Percentiles rank a stretch among this genome's conserved stretches.
phyloP scores from a whole-genome alignment of 2,113 vertebrate species.

The Zosterops pallidus region DNA sequence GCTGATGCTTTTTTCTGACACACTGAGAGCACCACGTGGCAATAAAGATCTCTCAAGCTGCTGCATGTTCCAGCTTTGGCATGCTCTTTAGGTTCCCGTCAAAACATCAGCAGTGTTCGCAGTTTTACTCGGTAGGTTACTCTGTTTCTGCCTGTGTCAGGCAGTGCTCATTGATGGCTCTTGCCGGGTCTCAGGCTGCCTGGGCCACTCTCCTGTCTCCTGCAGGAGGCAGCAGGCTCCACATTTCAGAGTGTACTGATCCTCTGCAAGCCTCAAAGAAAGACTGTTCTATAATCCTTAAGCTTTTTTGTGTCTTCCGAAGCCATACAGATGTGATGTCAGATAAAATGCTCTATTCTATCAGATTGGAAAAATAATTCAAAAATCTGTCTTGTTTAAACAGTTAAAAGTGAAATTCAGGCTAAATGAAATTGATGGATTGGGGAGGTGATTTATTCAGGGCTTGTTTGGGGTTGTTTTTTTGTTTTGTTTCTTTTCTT shows the following conservation, averaged over 20 bases:
- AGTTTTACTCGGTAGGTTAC: neutral
- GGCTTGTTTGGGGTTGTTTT: fast-evolving
- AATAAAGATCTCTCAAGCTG: neutral
- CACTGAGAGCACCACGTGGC: neutral
- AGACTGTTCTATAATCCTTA: neutral
- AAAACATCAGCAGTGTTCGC: conserved; percentile 7
- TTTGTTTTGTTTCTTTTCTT: neutral
- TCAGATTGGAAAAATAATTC: neutral
- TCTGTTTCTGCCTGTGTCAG: neutral
- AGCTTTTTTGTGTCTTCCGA: neutral
- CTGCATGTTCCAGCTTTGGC: neutral
- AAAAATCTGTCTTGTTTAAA: neutral
- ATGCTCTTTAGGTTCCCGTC: conserved; percentile 30
- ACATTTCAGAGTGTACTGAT: neutral
- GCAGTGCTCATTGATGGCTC: neutral
- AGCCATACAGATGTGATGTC: neutral
- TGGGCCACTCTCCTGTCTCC: neutral
- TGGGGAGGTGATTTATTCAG: neutral
- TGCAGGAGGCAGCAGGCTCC: neutral
- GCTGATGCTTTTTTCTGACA: no score
- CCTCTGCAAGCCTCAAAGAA: neutral
- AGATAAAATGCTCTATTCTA: neutral
- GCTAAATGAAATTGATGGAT: neutral
- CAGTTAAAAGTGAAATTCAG: neutral
- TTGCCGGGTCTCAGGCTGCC: neutral